Percentiles rank a stretch among this genome's conserved stretches.
These are phyloP conservation scores for Dasyprocta punctata DNA, from an alignment of 2,113 vertebrate species.

Conservation along the genomic window DNA sequence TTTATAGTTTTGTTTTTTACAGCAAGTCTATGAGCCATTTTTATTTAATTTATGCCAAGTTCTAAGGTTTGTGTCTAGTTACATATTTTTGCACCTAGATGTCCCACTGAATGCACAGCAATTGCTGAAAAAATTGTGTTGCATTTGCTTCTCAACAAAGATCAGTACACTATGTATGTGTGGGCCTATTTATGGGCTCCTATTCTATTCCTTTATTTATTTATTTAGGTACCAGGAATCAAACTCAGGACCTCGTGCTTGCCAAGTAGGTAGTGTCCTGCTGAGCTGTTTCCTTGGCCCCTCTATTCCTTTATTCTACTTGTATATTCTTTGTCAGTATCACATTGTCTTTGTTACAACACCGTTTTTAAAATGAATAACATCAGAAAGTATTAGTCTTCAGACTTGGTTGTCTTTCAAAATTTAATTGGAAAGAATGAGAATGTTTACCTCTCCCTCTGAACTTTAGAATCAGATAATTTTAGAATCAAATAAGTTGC, in stretches of 20 bases:
- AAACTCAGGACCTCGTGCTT: too few relatives aligned
- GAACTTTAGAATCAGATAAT: neutral
- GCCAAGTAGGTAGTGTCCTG: too few relatives aligned
- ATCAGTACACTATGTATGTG: neutral
- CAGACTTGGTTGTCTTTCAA: neutral
- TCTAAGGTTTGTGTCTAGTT: neutral
- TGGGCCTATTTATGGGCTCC: neutral
- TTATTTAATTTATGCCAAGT: neutral
- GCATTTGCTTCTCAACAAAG: neutral
- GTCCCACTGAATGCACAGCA: fast-evolving
- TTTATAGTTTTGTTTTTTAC: neutral
- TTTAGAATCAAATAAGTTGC: neutral
- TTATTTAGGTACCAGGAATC: too few relatives aligned
- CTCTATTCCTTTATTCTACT: neutral
- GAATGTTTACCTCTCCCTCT: neutral
- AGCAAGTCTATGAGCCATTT: neutral
- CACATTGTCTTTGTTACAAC: neutral
- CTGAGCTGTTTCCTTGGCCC: too few relatives aligned
- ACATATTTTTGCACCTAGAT: neutral
- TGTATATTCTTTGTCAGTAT: neutral
- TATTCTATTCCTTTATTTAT: too few relatives aligned
- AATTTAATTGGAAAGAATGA: neutral
- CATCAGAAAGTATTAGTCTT: neutral
- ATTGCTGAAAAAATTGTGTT: too few relatives aligned
- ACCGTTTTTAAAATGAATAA: neutral